These are phyloP conservation scores for Paratilapia polleni DNA, from an alignment of 2,113 vertebrate genomes.

Conservation along the genomic window DNA sequence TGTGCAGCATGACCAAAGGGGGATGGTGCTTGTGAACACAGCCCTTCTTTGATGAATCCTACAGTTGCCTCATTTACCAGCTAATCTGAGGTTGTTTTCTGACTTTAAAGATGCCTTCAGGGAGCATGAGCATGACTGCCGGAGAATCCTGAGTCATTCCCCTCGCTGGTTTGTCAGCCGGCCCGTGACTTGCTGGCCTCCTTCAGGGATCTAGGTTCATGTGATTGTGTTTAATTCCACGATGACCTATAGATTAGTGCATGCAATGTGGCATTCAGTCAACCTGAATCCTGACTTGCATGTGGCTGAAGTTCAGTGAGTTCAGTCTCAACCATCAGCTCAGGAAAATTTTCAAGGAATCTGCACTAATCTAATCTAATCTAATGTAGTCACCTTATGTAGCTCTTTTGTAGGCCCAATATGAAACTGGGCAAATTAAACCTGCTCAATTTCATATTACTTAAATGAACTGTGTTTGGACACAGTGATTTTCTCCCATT, in stretches of 20 bases:
- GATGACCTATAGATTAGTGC: slow-evolving; percentile 35
- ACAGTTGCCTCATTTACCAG: slow-evolving; percentile 45
- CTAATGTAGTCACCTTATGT: too few relatives aligned
- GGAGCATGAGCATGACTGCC: slow-evolving; percentile 26
- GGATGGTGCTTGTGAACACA: slow-evolving; percentile 30
- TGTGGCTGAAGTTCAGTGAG: neutral
- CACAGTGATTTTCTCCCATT: neutral
- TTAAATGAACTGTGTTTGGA: neutral
- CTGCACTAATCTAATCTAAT: too few relatives aligned
- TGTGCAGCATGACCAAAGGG: slow-evolving; percentile 26
- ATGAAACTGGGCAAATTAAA: too few relatives aligned
- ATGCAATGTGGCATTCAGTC: slow-evolving; percentile 3
- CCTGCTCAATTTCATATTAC: neutral
- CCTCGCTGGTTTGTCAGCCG: neutral
- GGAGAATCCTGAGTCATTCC: neutral
- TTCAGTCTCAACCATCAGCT: neutral
- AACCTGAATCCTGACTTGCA: neutral
- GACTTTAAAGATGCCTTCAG: slow-evolving; percentile 25
- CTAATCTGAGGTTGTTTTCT: slow-evolving; percentile 55
- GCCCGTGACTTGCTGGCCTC: slow-evolving; percentile 40
- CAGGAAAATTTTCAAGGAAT: neutral
- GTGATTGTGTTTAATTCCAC: slow-evolving; percentile 34
- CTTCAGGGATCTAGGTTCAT: slow-evolving; percentile 28
- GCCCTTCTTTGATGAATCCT: slow-evolving; percentile 37
- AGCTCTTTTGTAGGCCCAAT: too few relatives aligned